A percentile compares a stretch with the other conserved stretches of the same genome.
Evolutionary conservation across 2,888 invertebrate genomes (phyloP).

Genomic region (Orchesella flavescens): DNA sequence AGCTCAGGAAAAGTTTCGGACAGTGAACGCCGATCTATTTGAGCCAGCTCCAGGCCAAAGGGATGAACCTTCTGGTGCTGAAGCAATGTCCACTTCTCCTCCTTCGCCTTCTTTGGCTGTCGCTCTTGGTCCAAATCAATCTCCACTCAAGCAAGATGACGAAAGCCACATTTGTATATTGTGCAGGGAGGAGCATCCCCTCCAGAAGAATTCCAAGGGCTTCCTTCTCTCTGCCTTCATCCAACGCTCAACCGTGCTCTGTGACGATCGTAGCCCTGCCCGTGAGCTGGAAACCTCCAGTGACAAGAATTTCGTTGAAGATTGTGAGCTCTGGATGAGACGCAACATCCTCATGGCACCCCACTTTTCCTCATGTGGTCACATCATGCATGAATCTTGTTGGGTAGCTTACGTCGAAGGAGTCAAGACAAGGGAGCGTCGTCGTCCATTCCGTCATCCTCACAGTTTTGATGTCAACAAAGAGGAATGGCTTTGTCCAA

Average conservation of each 20-base stretch:
- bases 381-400: conserved; percentile 96
- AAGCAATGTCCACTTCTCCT: conserved; percentile 68
- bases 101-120: conserved; percentile 73
- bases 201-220: conserved; percentile 80
- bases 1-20: conserved; percentile 93
- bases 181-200: conserved; percentile 92
- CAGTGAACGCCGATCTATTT: conserved; percentile 88
- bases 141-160: conserved; percentile 70
- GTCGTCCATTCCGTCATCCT: conserved; percentile 88
- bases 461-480: conserved; percentile 91
- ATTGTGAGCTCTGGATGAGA: conserved; percentile 74
- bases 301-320: no score
- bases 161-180: conserved; percentile 85
- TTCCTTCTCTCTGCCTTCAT: conserved; percentile 93
- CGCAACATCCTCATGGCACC: conserved; percentile 83
- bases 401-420: conserved; percentile 94
- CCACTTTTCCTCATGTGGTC: conserved; percentile 91
- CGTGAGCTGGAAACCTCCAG: conserved; percentile 41
- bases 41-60: neutral
- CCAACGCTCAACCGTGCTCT: conserved; percentile 90
- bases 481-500: conserved; percentile 96
- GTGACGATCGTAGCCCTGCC: conserved; percentile 76
- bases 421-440: conserved; percentile 88
- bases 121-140: conserved; percentile 79
- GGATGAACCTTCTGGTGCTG: neutral